Evolutionary conservation across 2,113 vertebrate species (phyloP).

Genomic region (Poecile atricapillus): DNA sequence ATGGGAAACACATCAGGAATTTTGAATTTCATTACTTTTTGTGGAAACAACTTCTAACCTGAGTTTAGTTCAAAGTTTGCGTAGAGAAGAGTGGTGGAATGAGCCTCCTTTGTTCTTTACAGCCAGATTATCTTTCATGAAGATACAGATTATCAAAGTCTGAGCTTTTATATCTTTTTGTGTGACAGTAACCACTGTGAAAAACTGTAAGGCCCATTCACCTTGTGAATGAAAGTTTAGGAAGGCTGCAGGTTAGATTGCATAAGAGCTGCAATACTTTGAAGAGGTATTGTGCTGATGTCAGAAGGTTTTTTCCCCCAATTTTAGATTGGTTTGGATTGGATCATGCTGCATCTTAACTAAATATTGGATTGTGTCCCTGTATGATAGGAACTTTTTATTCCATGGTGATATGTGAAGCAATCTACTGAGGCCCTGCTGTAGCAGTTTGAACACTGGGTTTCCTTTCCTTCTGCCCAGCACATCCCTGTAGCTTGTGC

Average conservation of each 20-base stretch:
- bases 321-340: neutral
- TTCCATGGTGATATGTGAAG: neutral
- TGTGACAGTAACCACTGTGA: neutral
- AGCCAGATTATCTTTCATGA: neutral
- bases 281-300: neutral
- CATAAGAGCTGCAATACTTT: neutral
- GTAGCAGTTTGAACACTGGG: neutral
- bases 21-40: neutral
- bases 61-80: neutral
- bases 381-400: neutral
- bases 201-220: accelerated
- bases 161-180: neutral
- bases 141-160: neutral
- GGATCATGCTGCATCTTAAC: neutral
- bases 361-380: neutral
- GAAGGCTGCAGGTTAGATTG: neutral
- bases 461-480: neutral
- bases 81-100: neutral
- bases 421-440: neutral
- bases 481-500: accelerated
- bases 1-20: neutral
- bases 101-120: neutral
- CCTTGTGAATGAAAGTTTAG: neutral
- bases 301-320: neutral
- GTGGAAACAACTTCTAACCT: neutral